These are phyloP conservation scores for Melanophora roralis DNA, from an alignment of 2,888 invertebrate genomes.

Conservation along the genomic window DNA sequence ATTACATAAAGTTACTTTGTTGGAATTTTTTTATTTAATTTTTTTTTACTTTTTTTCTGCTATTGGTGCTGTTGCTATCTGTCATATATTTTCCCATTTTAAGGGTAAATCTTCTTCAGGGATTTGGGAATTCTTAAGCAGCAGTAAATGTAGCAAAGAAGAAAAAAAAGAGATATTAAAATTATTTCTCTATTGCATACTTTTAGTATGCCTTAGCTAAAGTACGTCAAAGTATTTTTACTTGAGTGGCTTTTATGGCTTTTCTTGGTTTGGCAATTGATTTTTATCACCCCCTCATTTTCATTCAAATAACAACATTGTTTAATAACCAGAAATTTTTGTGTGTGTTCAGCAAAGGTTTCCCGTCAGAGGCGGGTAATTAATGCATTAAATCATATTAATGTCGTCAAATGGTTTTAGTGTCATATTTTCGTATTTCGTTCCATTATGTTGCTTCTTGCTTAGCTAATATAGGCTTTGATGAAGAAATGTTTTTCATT, in stretches of 20 bases:
- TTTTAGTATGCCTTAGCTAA: constrained; percentile 52
- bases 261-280: constrained; percentile 58
- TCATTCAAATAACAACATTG: not conserved
- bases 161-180: constrained; percentile 40
- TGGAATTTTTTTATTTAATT: not conserved
- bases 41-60: constrained; percentile 10
- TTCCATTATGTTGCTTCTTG: not conserved
- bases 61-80: constrained; percentile 43
- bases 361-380: constrained; percentile 69
- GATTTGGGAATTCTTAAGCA: constrained; percentile 73
- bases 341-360: constrained; percentile 9
- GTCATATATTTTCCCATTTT: constrained; percentile 62
- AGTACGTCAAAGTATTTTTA: constrained; percentile 33
- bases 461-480: not conserved
- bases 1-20: constrained; percentile 74
- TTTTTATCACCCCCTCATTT: constrained; percentile 54
- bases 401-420: constrained; percentile 73
- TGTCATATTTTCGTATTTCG: constrained; percentile 46
- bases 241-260: constrained; percentile 63
- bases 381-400: constrained; percentile 76
- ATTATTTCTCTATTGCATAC: constrained; percentile 43
- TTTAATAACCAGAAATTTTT: constrained; percentile 50
- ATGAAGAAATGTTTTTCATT: not conserved
- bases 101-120: constrained; percentile 76
- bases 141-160: constrained; percentile 14